Base-by-base conservation (phyloP, 2,797 vertebrate genomes). In the Phalanger gymnotis region DNA sequence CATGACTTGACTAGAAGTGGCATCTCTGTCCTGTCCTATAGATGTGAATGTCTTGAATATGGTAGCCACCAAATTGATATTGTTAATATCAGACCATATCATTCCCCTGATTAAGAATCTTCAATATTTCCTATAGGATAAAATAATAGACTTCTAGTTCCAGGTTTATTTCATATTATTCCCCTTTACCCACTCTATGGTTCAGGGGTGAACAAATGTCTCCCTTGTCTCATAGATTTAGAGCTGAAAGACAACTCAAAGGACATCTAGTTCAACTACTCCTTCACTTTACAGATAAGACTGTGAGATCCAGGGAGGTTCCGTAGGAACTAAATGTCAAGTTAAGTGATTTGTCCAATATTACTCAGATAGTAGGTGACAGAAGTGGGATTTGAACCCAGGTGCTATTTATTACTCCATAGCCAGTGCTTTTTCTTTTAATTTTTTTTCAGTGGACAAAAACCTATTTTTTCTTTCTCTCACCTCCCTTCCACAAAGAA, bases 11-110 rank as follows among this genome's bases (percentile, higher is more conserved):
- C 13, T n/a, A 40, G 14, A 66, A 66, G 34, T 66, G 34, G 16
- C 14, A 10, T 2, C 4, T 10, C 28, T 31, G 0, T 10, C 53
- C 5, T 10, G 9, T 57, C 52, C 16, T 3, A 0, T 31, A 90
- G 22, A 7, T 10, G 7, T 0, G n/a, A 81, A n/a, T 81, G n/a
- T 81, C n/a, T 73, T 19, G 3, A 0, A 19, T 81, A 25, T 81
- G 66, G n/a, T 19, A 47, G 19, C 16, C 16, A 81, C 66, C 19
- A 81, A 81, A 81, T 7, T 81, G n/a, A 40, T 25, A 81, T 81
- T 81, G 66, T 25, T 87, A 81, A 81, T 81, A 51, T 87, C 40
- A 27, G 40, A 87, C 12, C 40, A 87, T 87, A 87, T 47, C 10
- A 51, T 51, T 51, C 14, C 66, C 66, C 19, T 73, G n/a, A 25